Evolutionary conservation across 2,888 invertebrate species (phyloP), one percentile per base, ranked within the genome.

Genomic region (Keiferia lycopersicella): DNA sequence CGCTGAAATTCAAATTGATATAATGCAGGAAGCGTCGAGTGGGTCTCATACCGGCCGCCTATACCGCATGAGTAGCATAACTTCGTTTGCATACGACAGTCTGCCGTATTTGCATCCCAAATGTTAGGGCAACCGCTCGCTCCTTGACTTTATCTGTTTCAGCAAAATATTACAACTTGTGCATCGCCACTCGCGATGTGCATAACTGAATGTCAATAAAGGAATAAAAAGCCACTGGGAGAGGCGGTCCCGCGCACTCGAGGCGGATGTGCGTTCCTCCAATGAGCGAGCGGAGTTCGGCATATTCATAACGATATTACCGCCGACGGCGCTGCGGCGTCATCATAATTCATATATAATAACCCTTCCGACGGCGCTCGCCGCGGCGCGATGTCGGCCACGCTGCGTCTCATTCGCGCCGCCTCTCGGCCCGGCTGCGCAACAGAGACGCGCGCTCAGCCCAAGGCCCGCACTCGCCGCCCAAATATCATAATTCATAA

Each of bases 231-330:
- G 73, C 73, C 84, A 84, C 86, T 83, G 87, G 85, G 80, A 91
- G 91, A 91, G 91, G 91, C 91, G 91, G 87, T 85, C 88, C 91
- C 90, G 82, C 81, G 82, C 82, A 81, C 76, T 75, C 82, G 83
- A 90, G 88, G 88, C 90, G 89, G 88, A 86, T 86, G 84, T 87
- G 80, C 86, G 84, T 82, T 82, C 91, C 84, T 79, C 92, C 92
- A 92, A 92, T 92, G 84, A 84, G 88, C 83, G 90, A 83, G 74
- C 85, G 74, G 85, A 83, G 78, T 86, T 80, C 82, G 81, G 88
- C 88, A 92, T 92, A 92, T 92, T 92, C 92, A 92, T 92, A 92
- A 91, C 88, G 89, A 87, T 92, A 91, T 92, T 92, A 91, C 91
- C 84, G 90, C 82, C 86, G 88, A 76, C 89, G 86, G 84, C 83